These are phyloP conservation scores for Chinchilla lanigera DNA, from an alignment of 2,113 vertebrate genomes.

Conservation along the genomic window DNA sequence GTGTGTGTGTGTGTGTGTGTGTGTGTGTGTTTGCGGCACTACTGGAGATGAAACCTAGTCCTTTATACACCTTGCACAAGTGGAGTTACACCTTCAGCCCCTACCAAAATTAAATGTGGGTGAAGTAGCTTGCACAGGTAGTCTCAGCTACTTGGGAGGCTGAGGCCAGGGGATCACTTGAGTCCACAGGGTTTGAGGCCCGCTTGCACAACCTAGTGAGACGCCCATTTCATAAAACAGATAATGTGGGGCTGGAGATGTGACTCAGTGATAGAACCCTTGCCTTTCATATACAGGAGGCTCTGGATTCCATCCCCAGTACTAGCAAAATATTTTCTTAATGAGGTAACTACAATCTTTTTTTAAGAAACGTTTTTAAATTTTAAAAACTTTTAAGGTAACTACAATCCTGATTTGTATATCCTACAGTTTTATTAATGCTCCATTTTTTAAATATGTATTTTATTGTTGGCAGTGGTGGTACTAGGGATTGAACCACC, in stretches of 20 bases:
- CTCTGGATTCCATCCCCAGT: background rate
- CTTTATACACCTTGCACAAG: background rate
- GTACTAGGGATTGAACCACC: background rate
- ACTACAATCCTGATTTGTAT: background rate
- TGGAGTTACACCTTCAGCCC: background rate
- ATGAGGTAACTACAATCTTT: background rate
- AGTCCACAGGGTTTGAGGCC: background rate
- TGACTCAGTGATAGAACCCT: background rate
- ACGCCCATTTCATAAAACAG: background rate
- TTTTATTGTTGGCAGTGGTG: background rate
- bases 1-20: background rate
- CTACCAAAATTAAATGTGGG: background rate
- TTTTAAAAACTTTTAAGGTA: no score
- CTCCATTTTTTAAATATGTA: background rate
- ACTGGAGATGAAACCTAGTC: background rate
- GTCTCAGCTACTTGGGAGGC: background rate
- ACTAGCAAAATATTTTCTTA: background rate
- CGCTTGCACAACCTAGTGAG: background rate
- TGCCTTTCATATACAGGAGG: background rate
- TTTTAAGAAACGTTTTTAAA: no score
- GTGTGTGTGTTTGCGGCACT: background rate
- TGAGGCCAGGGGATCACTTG: background rate
- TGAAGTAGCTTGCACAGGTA: background rate
- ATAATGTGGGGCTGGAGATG: background rate
- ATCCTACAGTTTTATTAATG: background rate